These are phyloP conservation scores for Lepus timidus DNA, from an alignment of 2,113 vertebrate species.

Conservation along the genomic window DNA sequence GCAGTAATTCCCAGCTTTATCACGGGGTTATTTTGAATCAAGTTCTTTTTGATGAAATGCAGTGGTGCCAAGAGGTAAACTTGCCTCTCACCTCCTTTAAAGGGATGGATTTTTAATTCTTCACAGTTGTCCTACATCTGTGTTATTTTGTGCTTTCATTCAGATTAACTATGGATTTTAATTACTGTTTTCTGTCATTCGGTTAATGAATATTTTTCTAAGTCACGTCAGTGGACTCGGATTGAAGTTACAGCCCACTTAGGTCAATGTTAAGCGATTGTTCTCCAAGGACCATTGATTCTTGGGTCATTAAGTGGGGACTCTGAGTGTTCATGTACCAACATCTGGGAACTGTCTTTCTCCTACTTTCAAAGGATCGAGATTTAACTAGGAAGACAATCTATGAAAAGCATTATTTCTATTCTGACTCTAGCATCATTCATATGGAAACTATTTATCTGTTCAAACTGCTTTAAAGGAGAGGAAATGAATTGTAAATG, in stretches of 20 bases:
- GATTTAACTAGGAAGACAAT: constrained; percentile 55
- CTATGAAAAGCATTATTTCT: constrained; percentile 30
- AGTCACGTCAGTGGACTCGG: neutral
- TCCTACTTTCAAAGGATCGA: constrained; percentile 65
- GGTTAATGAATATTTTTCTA: constrained; percentile 71
- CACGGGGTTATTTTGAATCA: neutral
- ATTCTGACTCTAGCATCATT: constrained; percentile 63
- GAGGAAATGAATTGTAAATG: constrained; percentile 18
- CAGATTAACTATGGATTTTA: constrained; percentile 69
- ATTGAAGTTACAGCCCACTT: neutral
- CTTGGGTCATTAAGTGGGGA: constrained; percentile 40
- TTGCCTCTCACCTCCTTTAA: neutral
- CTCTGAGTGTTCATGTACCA: neutral
- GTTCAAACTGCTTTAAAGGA: constrained; percentile 60
- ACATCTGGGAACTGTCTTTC: constrained; percentile 68
- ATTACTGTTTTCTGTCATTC: constrained; percentile 52
- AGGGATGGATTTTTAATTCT: constrained; percentile 61
- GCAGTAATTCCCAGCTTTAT: neutral
- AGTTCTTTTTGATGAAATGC: neutral
- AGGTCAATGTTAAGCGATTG: constrained; percentile 14
- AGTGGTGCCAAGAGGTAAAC: neutral
- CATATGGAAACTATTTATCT: constrained; percentile 63
- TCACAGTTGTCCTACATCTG: neutral
- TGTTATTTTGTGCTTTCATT: constrained; percentile 60
- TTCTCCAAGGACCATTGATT: constrained; percentile 48